Evolutionary conservation across 2,888 invertebrate species (phyloP), one percentile per base, ranked within the genome.

Genomic region (Epsilonema sp.): DNA sequence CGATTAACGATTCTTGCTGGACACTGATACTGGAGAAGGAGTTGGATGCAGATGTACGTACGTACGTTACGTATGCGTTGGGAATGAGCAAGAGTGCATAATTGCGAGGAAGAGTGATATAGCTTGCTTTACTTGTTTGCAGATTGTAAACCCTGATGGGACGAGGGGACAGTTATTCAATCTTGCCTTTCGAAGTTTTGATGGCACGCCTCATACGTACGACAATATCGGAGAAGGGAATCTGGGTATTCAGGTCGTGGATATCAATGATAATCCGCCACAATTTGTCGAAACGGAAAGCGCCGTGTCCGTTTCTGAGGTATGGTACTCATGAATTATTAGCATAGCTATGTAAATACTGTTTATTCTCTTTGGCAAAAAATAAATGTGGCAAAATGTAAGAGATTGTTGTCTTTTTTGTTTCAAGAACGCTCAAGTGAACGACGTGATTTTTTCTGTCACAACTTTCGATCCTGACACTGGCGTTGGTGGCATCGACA

Each of bases 271-370:
- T 54, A 66, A 68, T 49, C 52, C 58, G 5, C 69, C 69, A 1
- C 50, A 54, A 31, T 68, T 68, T 68, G 74, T 78, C 4, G 76
- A 77, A 50, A 72, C 76, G 1, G 75, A 76, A 51, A 85, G 82
- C 64, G 78, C 78, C 55, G 77, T 83, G 20, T 78, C 80, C 56
- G 77, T 89, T 47, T 79, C 85, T 0, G 84, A 86, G 44, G 54
- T 55, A 47, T 19, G n/a, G 19, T 46, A 21, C 8, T 31, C n/a
- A n/a, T n/a, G n/a, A n/a, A n/a, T n/a, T n/a, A n/a, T n/a, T n/a
- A n/a, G n/a, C n/a, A n/a, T n/a, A n/a, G n/a, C n/a, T n/a, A n/a
- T n/a, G n/a, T n/a, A n/a, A n/a, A n/a, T n/a, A n/a, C n/a, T n/a
- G n/a, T n/a, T n/a, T n/a, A n/a, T n/a, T n/a, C n/a, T n/a, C n/a